Conservation (phyloP, 2,888 invertebrate species). For the Sthenelais limicola region DNA sequence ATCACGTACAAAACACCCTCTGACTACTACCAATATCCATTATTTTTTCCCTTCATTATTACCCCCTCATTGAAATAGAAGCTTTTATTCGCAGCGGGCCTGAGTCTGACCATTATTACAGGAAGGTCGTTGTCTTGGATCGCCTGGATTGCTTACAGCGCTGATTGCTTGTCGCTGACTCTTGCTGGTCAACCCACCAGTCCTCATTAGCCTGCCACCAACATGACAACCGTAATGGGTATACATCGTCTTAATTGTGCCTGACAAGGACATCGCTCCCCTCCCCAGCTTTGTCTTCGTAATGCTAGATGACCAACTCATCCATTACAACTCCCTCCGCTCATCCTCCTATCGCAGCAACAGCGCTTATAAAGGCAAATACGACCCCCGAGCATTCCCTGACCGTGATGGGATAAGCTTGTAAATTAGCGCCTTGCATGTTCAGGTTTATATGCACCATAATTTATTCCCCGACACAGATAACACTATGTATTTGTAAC, state of each 20-base stretch:
- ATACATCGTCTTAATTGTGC: slow-evolving; percentile 30
- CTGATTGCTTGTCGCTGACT: slow-evolving; percentile 18
- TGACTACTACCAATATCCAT: too few species aligned
- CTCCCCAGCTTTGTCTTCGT: slow-evolving; percentile 34
- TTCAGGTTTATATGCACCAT: too few species aligned
- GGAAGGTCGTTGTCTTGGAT: neutral
- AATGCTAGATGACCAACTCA: slow-evolving; percentile 30
- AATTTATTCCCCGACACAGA: too few species aligned
- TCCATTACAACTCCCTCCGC: slow-evolving; percentile 15
- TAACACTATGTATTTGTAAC: too few species aligned
- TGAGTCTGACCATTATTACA: slow-evolving; percentile 12
- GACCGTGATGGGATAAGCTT: slow-evolving; percentile 25
- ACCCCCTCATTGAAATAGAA: too few species aligned
- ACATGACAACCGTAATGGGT: slow-evolving; percentile 36
- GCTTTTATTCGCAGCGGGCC: slow-evolving; percentile 6
- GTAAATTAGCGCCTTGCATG: slow-evolving; percentile 31
- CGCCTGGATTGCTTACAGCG: slow-evolving; percentile 26
- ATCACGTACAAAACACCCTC: too few species aligned
- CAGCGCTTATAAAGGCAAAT: neutral
- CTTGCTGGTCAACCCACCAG: neutral
- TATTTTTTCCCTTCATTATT: too few species aligned
- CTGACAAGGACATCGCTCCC: slow-evolving; percentile 23
- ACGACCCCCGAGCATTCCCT: neutral
- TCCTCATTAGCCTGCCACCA: slow-evolving; percentile 24
- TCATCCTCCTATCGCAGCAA: neutral